Base-by-base conservation (phyloP, 2,113 vertebrate species). In the Kryptolebias marmoratus region DNA sequence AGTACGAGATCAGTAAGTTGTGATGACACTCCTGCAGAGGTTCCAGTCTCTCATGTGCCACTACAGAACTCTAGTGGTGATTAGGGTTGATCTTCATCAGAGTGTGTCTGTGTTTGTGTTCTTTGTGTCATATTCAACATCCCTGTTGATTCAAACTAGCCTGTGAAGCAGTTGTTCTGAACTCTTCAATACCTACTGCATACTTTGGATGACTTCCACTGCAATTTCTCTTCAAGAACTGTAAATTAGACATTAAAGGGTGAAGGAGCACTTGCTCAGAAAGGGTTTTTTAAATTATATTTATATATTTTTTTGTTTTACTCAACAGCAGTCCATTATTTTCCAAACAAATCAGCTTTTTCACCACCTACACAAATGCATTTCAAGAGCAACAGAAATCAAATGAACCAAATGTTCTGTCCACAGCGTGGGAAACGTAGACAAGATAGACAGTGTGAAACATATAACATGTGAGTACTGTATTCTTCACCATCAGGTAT, bases 21-120 rank as follows among this genome's bases (percentile, higher is more conserved):
- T 81, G 75, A 83, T 82, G 79, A 85, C 87, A 85, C 87, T 66
- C 85, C 83, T 82, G 76, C 83, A 67, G 81, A 76, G 81, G 74
- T 74, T 62, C 36, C 75, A 81, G 83, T 65, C 64, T 77, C 68
- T 75, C 22, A 39, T 77, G 66, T 87, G 81, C 83, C 75, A 89
- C 83, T 84, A 75, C 75, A 75, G 60, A 57, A 54, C 68, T 55
- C 58, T 64, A 15, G 16, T n/a, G 65, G 64, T 75, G 76, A 75
- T 79, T 72, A 81, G 58, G 56, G 11, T 69, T 78, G 32, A 13
- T 82, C 75, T 82, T 57, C 83, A 75, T 65, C 44, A 22, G 30
- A 30, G 58, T 44, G 63, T 68, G 22, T 22, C 22, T 80, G 54
- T 62, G 18, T 54, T 15, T 31, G 39, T 77, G 71, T 42, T 55